These are phyloP conservation scores for Clarias laeviceps DNA, from an alignment of 2,797 vertebrate species.

Conservation along the genomic window DNA sequence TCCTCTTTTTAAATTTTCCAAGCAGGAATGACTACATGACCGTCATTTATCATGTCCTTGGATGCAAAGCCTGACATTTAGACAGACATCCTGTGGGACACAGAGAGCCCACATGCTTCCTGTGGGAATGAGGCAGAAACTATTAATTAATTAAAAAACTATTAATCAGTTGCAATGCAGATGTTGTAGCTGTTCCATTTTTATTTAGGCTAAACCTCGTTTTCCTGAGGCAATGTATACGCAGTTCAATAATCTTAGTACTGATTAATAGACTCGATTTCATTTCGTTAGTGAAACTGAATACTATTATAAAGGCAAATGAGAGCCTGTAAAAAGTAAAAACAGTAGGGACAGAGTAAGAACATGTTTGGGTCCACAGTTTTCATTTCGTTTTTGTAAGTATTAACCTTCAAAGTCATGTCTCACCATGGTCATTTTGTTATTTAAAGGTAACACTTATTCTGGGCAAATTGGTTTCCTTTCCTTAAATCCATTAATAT, in stretches of 20 bases:
- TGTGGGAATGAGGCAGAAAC: slow-evolving; percentile 4
- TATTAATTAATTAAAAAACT: too few species aligned
- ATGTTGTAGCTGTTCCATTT: neutral
- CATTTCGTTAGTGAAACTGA: neutral
- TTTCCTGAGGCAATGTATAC: neutral
- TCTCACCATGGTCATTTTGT: too few species aligned
- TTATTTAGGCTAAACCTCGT: neutral
- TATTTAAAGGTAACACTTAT: neutral
- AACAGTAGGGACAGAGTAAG: neutral
- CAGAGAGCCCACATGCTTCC: neutral
- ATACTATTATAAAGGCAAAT: neutral
- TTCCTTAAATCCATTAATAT: neutral
- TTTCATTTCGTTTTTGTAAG: neutral
- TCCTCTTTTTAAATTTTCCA: neutral
- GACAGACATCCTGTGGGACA: neutral
- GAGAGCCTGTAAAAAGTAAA: neutral
- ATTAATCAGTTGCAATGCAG: neutral
- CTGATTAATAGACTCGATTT: neutral
- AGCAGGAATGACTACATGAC: slow-evolving; percentile 2
- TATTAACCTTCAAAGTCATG: neutral
- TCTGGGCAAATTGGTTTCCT: neutral
- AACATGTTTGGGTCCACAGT: neutral
- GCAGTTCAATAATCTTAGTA: neutral
- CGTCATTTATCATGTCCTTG: neutral
- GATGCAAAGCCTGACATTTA: slow-evolving; percentile 1